A percentile compares a stretch with the other conserved stretches of the same genome.
Conservation (phyloP, 2,797 vertebrate species). For the Phoxinus dragarum region DNA sequence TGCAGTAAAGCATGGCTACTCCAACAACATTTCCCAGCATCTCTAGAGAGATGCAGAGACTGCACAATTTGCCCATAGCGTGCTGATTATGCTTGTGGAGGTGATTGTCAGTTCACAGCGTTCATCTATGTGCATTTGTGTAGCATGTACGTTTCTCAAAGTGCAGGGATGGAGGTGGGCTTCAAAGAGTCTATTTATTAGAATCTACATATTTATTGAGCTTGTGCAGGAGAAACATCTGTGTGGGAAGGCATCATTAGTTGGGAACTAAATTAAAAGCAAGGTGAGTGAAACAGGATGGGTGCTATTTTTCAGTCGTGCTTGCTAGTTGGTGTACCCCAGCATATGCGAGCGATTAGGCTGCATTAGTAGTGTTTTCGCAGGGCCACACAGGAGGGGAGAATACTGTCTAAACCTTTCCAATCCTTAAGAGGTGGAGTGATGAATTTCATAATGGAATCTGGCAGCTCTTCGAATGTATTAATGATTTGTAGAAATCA, state of each 20-base stretch:
- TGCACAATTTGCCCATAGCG: slow-evolving; percentile 23
- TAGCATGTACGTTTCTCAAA: slow-evolving; percentile 35
- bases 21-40: slow-evolving; percentile 64
- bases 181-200: slow-evolving; percentile 50
- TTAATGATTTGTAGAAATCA: slow-evolving; percentile 34
- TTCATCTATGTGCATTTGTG: slow-evolving; percentile 26
- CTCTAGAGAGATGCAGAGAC: slow-evolving; percentile 59
- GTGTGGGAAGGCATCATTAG: slow-evolving; percentile 42
- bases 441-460: slow-evolving; percentile 25
- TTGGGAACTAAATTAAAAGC: slow-evolving; percentile 37
- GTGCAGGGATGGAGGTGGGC: slow-evolving; percentile 44
- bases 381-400: slow-evolving; percentile 19
- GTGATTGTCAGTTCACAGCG: background rate
- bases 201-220: slow-evolving; percentile 7
- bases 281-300: slow-evolving; percentile 40
- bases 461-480: slow-evolving; percentile 4
- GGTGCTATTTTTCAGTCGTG: slow-evolving; percentile 9
- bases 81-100: slow-evolving; percentile 20
- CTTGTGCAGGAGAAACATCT: slow-evolving; percentile 48
- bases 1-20: slow-evolving; percentile 59
- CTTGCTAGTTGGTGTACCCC: slow-evolving; percentile 31
- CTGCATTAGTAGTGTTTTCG: slow-evolving; percentile 10
- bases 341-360: slow-evolving; percentile 31
- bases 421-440: slow-evolving; percentile 7
- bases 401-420: slow-evolving; percentile 27